These are phyloP conservation scores for Alces alces DNA, from an alignment of 2,113 vertebrate species.

Conservation along the genomic window DNA sequence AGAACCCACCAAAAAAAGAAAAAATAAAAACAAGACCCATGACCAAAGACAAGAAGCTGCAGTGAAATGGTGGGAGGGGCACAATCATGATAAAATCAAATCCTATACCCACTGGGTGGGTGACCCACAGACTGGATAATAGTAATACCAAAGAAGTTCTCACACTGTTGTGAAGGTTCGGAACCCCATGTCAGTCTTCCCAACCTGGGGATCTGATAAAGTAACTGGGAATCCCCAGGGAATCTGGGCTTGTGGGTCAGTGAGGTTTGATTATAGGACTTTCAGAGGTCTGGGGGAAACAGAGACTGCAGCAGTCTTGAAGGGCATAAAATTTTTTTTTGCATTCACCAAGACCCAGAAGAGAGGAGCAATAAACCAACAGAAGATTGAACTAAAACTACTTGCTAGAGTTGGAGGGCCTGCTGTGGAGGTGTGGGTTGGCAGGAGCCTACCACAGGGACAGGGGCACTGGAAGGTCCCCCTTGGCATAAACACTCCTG, in stretches of 20 bases:
- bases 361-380: neutral
- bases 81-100: neutral
- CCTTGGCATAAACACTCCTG: neutral
- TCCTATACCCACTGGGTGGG: neutral
- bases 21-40: neutral
- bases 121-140: neutral
- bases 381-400: neutral
- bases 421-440: neutral
- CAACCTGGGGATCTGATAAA: neutral
- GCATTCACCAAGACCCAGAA: neutral
- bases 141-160: neutral
- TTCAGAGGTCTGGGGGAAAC: neutral
- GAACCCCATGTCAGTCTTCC: neutral
- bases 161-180: neutral
- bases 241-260: neutral
- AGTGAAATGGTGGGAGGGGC: neutral
- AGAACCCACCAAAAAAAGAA: neutral
- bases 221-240: neutral
- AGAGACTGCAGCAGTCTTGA: neutral
- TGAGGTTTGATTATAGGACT: neutral
- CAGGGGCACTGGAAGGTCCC: neutral
- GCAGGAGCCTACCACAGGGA: neutral
- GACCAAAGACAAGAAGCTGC: neutral
- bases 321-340: neutral
- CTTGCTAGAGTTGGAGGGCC: neutral